phyloP scores from a whole-genome alignment of 2,888 invertebrate genomes.

The Parelbella ahira region DNA sequence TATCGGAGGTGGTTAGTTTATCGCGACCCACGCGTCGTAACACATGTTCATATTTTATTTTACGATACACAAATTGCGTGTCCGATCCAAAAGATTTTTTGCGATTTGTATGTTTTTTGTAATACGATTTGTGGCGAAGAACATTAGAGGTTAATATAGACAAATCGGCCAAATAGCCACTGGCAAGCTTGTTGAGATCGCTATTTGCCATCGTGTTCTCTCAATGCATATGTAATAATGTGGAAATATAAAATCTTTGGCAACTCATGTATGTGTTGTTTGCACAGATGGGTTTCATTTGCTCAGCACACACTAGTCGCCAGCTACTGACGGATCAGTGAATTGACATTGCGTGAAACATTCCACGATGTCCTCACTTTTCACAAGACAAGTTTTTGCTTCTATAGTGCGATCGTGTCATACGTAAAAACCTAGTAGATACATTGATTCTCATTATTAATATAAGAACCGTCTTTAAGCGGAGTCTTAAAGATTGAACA shows the following conservation, averaged over 20 bases:
- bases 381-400: slow-evolving; percentile 36
- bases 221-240: slow-evolving; percentile 3
- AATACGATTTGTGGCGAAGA: too few species aligned
- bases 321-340: slow-evolving; percentile 42
- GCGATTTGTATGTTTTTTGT: too few species aligned
- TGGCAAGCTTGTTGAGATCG: too few species aligned
- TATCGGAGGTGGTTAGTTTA: slow-evolving; percentile 33
- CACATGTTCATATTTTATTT: slow-evolving; percentile 13
- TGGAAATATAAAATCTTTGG: slow-evolving; percentile 41
- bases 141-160: too few species aligned
- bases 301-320: slow-evolving; percentile 46
- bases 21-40: slow-evolving; percentile 46
- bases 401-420: slow-evolving; percentile 22
- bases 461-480: too few species aligned
- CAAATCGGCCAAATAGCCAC: too few species aligned
- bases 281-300: slow-evolving; percentile 46
- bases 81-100: too few species aligned
- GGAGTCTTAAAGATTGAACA: too few species aligned
- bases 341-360: slow-evolving; percentile 49
- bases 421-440: too few species aligned
- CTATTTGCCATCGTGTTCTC: slow-evolving; percentile 2
- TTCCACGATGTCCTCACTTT: slow-evolving; percentile 35
- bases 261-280: slow-evolving; percentile 32
- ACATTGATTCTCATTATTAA: too few species aligned
- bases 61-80: too few species aligned